Base-by-base conservation (phyloP, 2,113 vertebrate species). In the Nesoenas mayeri region DNA sequence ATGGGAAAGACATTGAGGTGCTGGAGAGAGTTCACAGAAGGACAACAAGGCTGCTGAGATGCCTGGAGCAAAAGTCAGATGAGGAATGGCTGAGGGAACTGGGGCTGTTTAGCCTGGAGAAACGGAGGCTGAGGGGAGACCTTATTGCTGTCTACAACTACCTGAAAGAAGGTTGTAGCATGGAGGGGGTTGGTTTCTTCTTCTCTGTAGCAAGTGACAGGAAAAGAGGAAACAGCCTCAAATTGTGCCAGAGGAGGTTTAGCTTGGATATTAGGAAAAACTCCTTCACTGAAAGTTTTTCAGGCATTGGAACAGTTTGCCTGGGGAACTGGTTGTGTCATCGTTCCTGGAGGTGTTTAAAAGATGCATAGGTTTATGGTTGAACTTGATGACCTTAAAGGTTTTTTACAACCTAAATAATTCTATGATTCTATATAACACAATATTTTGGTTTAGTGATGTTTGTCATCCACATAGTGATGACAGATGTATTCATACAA, bases 371-470 rank as follows among this genome's bases (percentile, higher is more conserved):
- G 29, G 57, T 77, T 50, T 8, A 50, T 3, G 4, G 20, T 50
- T 24, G 20, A 9, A 61, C 20, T 42, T 10, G 4, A 7, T 21
- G 34, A 79, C 22, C 50, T 54, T 42, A n/a, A n/a, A 42, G 29
- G 29, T n/a, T 22, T 28, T 54, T 54, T 56, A 26, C 40, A 56
- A 36, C 40, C 32, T 47, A 36, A 67, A 47, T 11, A 4, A 24
- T 67, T 67, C 20, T n/a, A 25, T 51, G 34, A 64, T 79, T 79
- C 29, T 19, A 34, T 28, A 10, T 17, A 66, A 38, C 3, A 36
- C 0, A 0, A 18, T 2, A 3, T 32, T 51, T 5, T 1, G 1
- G 3, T 89, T 91, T 54, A 64, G 14, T 50, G 25, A 71, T 29
- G 19, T 47, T 88, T 92, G 5, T 51, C 20, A 66, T 48, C 15